phyloP scores from a whole-genome alignment of 2,797 vertebrate genomes.

The Streptopelia turtur region DNA sequence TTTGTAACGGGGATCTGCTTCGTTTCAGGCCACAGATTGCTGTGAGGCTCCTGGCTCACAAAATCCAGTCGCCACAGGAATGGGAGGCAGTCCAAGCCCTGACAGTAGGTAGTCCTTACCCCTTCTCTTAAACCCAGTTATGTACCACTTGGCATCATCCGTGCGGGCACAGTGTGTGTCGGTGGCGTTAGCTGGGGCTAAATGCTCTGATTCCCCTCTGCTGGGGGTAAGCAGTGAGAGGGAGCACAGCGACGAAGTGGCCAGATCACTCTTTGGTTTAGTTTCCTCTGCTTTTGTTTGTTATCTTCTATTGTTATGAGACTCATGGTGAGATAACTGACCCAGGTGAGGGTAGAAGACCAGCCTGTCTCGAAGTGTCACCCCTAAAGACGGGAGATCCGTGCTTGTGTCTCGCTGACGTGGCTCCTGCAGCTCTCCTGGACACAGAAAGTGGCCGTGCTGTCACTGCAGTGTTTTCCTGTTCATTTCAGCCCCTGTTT shows the following conservation, averaged over 20 bases:
- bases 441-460: accelerated
- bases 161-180: neutral
- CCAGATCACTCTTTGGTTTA: neutral
- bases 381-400: neutral
- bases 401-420: neutral
- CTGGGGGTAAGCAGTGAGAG: neutral
- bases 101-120: constrained; percentile 82
- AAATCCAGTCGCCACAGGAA: constrained; percentile 96
- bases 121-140: neutral
- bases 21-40: constrained; percentile 91
- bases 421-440: neutral
- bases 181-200: neutral
- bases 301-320: neutral
- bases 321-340: neutral
- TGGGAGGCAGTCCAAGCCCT: constrained; percentile 94
- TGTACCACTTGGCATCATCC: neutral
- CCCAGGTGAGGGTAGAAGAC: neutral
- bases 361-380: neutral
- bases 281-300: neutral
- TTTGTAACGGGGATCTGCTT: neutral
- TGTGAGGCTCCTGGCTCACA: constrained; percentile 90
- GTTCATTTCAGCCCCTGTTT: neutral
- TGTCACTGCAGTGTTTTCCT: neutral
- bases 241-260: neutral
- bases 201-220: neutral